These are phyloP conservation scores for Parazoanthus swiftii DNA, from an alignment of 92 coral and sea anemone species.

Conservation along the genomic window DNA sequence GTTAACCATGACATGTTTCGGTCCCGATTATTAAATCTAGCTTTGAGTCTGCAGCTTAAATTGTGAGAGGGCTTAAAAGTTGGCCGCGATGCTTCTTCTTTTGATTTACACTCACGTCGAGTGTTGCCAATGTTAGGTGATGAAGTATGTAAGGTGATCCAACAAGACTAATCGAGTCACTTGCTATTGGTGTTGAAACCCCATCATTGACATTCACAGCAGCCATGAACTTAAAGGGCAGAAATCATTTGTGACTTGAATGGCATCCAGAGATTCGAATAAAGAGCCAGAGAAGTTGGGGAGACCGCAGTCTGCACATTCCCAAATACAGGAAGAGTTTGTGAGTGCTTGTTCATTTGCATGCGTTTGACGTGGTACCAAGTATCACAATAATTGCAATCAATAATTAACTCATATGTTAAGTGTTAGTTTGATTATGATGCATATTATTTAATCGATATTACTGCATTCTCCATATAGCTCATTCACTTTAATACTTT, in stretches of 20 bases:
- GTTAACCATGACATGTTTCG: conserved; percentile 53
- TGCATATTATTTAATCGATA: no score
- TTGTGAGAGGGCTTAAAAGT: not conserved
- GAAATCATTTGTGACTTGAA: no score
- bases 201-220: conserved; percentile 24
- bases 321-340: not conserved
- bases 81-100: not conserved
- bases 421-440: no score
- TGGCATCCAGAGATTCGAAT: not conserved
- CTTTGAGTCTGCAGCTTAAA: not conserved
- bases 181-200: conserved; percentile 25
- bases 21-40: conserved; percentile 37
- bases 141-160: conserved; percentile 11
- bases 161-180: conserved; percentile 21
- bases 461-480: no score
- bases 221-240: no score
- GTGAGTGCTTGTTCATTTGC: not conserved
- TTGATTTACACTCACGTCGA: not conserved
- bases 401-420: no score
- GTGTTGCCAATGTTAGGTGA: not conserved
- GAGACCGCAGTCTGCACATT: not conserved
- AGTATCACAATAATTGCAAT: no score
- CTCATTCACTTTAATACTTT: no score
- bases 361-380: no score
- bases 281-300: not conserved